A percentile compares a stretch with the other conserved stretches of the same genome.
These are phyloP conservation scores for Branchipolynoe longqiensis DNA, from an alignment of 2,888 invertebrate genomes.

Conservation along the genomic window DNA sequence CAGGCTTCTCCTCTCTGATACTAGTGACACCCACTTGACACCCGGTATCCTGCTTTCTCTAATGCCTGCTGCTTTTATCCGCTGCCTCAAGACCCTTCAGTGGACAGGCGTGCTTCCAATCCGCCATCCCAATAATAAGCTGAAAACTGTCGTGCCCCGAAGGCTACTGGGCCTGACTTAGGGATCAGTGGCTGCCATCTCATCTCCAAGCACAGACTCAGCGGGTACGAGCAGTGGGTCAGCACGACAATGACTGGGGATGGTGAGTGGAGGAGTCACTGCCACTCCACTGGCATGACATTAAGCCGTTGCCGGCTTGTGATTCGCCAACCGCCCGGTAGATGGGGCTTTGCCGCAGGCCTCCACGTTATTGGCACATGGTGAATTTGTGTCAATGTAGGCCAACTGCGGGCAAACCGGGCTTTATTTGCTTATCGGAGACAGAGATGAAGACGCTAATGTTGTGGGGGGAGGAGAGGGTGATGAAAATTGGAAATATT, in stretches of 20 bases:
- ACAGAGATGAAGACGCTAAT: conserved; percentile 27
- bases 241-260: too few species aligned
- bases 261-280: too few species aligned
- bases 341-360: neutral
- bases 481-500: too few species aligned
- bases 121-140: conserved; percentile 42
- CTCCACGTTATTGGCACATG: neutral
- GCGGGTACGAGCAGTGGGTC: neutral
- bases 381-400: neutral
- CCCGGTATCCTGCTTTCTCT: conserved; percentile 46
- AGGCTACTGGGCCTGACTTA: neutral
- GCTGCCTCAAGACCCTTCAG: conserved; percentile 16
- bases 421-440: conserved; percentile 33
- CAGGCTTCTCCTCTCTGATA: too few species aligned
- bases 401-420: neutral
- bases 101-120: neutral
- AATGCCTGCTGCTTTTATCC: conserved; percentile 33
- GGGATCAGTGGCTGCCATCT: neutral
- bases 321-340: neutral
- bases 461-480: too few species aligned
- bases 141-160: conserved; percentile 29
- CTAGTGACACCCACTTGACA: conserved; percentile 44
- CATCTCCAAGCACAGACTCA: neutral
- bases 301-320: neutral
- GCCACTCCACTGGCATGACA: conserved; percentile 8